Evolutionary conservation across 2,888 invertebrate genomes (phyloP).

Genomic region (Drosophila fulvimacula): DNA sequence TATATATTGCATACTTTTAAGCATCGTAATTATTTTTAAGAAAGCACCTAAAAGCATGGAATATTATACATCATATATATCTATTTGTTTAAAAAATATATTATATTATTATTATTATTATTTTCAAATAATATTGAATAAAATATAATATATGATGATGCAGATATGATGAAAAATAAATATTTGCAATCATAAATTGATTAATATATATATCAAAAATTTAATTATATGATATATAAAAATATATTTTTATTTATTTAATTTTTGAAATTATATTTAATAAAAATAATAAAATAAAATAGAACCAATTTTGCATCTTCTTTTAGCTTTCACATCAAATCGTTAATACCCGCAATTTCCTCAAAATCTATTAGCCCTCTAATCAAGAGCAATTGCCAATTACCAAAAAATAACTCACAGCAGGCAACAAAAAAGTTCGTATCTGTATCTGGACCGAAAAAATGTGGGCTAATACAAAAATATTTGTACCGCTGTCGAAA

Average conservation of each 20-base stretch:
- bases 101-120: too few relatives aligned
- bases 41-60: not conserved
- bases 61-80: too few relatives aligned
- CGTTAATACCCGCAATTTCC: conserved; percentile 1
- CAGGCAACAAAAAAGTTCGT: conserved; percentile 10
- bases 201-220: too few relatives aligned
- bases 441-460: conserved; percentile 42
- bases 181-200: too few relatives aligned
- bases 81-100: too few relatives aligned
- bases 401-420: not conserved
- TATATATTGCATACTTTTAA: conserved; percentile 3
- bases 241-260: too few relatives aligned
- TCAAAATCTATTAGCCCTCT: conserved; percentile 18
- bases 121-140: too few relatives aligned
- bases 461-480: conserved; percentile 52
- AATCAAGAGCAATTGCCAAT: conserved; percentile 3
- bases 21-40: not conserved
- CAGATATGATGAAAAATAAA: too few relatives aligned
- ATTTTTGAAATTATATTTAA: too few relatives aligned
- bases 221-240: too few relatives aligned
- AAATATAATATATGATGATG: too few relatives aligned
- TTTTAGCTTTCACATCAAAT: not conserved
- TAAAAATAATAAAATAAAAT: too few relatives aligned
- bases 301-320: not conserved
- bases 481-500: conserved; percentile 47